phyloP scores from a whole-genome alignment of 2,113 vertebrate genomes.

The Rhipidura dahli region DNA sequence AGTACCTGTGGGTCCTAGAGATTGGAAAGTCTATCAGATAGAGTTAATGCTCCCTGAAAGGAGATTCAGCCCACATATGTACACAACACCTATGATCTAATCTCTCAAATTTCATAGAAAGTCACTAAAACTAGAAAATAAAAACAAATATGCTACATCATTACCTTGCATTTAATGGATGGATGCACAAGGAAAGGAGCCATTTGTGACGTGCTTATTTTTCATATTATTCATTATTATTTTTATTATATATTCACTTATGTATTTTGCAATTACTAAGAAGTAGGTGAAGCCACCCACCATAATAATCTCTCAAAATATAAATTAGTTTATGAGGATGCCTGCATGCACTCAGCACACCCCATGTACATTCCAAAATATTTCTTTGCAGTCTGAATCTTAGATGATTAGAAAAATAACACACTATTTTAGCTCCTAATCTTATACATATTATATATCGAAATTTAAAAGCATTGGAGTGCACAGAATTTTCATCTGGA shows the following conservation, averaged over 20 bases:
- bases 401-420: neutral
- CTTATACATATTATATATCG: neutral
- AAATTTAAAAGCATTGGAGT: neutral
- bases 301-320: neutral
- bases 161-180: neutral
- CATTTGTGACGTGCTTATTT: neutral
- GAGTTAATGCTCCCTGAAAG: neutral
- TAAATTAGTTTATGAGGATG: neutral
- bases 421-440: neutral
- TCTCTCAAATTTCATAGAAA: neutral
- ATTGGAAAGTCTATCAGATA: neutral
- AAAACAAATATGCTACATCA: neutral
- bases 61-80: neutral
- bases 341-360: neutral
- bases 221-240: neutral
- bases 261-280: neutral
- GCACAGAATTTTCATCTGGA: neutral
- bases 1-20: neutral
- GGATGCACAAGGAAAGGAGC: neutral
- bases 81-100: neutral
- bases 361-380: neutral
- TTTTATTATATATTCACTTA: neutral
- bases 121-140: neutral
- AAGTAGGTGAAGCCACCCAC: neutral
- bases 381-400: neutral